phyloP scores from a whole-genome alignment of 2,797 vertebrate genomes.

The Heteromormyrus szaboi region DNA sequence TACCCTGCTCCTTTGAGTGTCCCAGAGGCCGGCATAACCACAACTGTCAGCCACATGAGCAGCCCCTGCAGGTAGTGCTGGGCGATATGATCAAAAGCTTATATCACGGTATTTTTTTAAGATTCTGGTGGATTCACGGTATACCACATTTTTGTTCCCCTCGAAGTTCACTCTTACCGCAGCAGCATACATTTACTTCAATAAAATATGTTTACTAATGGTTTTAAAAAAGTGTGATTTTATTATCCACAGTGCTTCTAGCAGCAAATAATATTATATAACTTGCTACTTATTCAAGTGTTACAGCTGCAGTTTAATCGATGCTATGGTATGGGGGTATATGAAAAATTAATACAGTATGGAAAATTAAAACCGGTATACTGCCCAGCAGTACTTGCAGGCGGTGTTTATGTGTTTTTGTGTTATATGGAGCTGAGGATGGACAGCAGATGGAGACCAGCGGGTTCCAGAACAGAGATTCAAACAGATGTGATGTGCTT shows the following conservation, averaged over 20 bases:
- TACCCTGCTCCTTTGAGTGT: background rate
- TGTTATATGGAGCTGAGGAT: background rate
- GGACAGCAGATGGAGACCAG: background rate
- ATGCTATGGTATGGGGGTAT: background rate
- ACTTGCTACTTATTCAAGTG: background rate
- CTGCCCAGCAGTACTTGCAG: background rate
- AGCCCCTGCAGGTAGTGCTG: background rate
- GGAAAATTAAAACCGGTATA: background rate
- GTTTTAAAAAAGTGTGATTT: background rate
- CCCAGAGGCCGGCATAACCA: background rate
- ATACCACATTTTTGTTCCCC: background rate
- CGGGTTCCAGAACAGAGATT: background rate
- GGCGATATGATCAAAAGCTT: background rate
- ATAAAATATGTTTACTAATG: background rate
- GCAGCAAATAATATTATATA: background rate
- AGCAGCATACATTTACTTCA: background rate
- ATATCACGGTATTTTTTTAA: background rate
- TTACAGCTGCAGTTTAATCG: background rate
- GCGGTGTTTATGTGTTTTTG: background rate
- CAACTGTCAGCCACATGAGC: background rate
- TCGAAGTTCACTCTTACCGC: background rate
- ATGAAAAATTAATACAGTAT: background rate
- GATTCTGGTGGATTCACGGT: background rate
- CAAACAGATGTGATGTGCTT: background rate
- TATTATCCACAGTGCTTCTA: background rate